Percentiles rank a stretch among this genome's conserved stretches.
These are phyloP conservation scores for Oscheius sp. DNA, from an alignment of 1,140 invertebrate genomes.

Conservation along the genomic window DNA sequence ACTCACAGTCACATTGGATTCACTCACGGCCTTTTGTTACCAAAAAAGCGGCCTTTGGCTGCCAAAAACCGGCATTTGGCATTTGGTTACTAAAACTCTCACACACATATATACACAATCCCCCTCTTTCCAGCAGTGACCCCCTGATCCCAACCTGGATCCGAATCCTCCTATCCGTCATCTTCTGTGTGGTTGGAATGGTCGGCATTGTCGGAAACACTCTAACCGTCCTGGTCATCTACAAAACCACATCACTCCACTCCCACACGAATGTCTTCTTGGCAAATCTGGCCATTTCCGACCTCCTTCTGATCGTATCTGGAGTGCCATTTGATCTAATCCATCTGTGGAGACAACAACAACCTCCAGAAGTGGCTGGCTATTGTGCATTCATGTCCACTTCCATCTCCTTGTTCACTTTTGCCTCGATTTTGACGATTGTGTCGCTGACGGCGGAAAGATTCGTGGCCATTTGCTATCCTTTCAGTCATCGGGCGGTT, in stretches of 20 bases:
- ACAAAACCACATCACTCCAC: conserved; percentile 81
- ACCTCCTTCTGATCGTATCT: conserved; percentile 75
- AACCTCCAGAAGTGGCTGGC: conserved; percentile 27
- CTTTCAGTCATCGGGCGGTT: conserved; percentile 44
- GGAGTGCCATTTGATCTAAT: conserved; percentile 65
- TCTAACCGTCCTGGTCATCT: conserved; percentile 84
- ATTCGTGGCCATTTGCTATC: conserved; percentile 58
- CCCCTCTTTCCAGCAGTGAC: neutral
- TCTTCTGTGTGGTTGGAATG: conserved; percentile 80
- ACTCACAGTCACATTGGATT: too few species aligned
- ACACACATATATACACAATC: too few species aligned
- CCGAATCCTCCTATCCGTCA: conserved; percentile 62
- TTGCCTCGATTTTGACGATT: conserved; percentile 51
- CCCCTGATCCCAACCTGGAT: neutral
- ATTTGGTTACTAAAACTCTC: too few species aligned
- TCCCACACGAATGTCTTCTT: conserved; percentile 85
- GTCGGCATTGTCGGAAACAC: conserved; percentile 83
- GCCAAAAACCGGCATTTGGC: too few species aligned
- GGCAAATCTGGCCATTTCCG: conserved; percentile 84
- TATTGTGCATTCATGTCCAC: conserved; percentile 53
- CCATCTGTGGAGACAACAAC: conserved; percentile 25
- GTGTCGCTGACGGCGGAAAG: conserved; percentile 49
- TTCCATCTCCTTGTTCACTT: conserved; percentile 56
- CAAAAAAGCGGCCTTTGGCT: too few species aligned
- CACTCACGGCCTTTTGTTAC: too few species aligned